Conservation (phyloP, 2,888 invertebrate species). For the Stenodema calcarata region DNA sequence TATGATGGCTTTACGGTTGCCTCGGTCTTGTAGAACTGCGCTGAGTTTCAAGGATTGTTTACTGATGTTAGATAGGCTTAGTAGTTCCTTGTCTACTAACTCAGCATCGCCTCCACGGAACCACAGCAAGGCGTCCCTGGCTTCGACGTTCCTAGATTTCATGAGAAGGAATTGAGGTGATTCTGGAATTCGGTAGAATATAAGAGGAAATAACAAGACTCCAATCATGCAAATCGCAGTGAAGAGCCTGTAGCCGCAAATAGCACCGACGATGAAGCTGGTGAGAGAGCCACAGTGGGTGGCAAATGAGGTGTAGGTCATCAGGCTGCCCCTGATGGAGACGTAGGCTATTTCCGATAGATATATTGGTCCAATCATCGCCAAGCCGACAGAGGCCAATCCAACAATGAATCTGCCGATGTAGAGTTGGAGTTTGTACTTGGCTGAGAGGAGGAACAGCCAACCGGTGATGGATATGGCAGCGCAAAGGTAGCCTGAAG, state of each 20-base stretch:
- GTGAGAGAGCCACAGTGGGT: neutral
- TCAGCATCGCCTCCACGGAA: constrained; percentile 3
- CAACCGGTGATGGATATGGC: neutral
- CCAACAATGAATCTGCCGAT: neutral
- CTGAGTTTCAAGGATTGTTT: neutral
- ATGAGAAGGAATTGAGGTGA: constrained; percentile 24
- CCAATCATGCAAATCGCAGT: constrained; percentile 31
- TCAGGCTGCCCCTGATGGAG: neutral
- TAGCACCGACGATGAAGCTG: constrained; percentile 13
- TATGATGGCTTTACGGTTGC: neutral
- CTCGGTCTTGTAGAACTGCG: neutral
- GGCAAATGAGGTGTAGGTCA: constrained; percentile 22
- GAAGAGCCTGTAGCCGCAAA: constrained; percentile 21
- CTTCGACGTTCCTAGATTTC: neutral
- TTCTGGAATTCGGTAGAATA: constrained; percentile 9
- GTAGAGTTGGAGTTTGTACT: constrained; percentile 5
- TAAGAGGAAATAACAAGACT: neutral
- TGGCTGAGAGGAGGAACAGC: constrained; percentile 11
- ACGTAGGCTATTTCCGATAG: constrained; percentile 26
- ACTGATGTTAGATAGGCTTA: neutral
- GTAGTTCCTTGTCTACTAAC: neutral
- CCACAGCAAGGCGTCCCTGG: constrained; percentile 4
- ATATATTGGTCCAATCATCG: constrained; percentile 18
- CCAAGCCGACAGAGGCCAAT: constrained; percentile 6
- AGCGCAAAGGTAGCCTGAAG: neutral